Evolutionary conservation across 1,140 invertebrate species (phyloP).

Genomic region (Rhopalosiphum maidis): DNA sequence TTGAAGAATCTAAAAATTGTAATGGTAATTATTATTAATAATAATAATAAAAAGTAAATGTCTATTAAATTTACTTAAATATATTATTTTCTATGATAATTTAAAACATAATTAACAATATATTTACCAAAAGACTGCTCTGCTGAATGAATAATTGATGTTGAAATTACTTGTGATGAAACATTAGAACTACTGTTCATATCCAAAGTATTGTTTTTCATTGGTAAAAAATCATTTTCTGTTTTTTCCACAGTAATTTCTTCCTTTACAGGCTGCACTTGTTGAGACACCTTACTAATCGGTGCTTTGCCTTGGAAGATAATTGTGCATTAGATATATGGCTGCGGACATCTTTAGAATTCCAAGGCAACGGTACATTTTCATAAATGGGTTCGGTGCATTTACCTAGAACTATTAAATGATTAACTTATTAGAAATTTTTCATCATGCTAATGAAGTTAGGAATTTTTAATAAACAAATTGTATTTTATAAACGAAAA

Average conservation of each 20-base stretch:
- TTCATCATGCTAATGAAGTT: background rate
- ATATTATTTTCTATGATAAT: background rate
- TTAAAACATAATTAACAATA: background rate
- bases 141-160: constrained; percentile 35
- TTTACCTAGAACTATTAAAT: constrained; percentile 62
- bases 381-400: constrained; percentile 78
- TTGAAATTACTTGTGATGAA: constrained; percentile 37
- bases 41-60: background rate
- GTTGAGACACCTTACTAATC: background rate
- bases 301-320: constrained; percentile 67
- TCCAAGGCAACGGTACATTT: constrained; percentile 71
- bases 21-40: background rate
- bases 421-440: background rate
- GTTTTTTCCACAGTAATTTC: background rate
- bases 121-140: constrained; percentile 52
- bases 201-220: constrained; percentile 30
- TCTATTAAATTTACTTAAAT: background rate
- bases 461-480: background rate
- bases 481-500: no score
- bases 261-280: background rate
- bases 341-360: constrained; percentile 64
- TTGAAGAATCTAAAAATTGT: constrained; percentile 60
- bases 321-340: constrained; percentile 73
- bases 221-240: background rate
- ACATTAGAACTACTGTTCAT: constrained; percentile 28